These are phyloP conservation scores for Meandrina meandrites DNA, from an alignment of 92 coral and sea anemone species.

Conservation along the genomic window DNA sequence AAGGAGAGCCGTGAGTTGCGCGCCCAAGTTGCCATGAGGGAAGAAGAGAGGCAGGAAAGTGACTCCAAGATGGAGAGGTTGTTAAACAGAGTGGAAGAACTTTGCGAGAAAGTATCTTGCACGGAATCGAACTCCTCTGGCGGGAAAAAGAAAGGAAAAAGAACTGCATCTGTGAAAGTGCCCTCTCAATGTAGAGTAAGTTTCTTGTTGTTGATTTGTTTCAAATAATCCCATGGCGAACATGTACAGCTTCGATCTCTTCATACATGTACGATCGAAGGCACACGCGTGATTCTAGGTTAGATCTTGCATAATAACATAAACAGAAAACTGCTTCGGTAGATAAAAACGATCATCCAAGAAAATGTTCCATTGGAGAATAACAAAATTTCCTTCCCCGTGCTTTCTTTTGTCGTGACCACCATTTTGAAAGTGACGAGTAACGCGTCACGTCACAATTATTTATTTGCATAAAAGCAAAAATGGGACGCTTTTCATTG, in stretches of 20 bases:
- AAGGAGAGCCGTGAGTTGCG: slow-evolving; percentile 26
- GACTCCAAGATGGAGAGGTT: slow-evolving; percentile 17
- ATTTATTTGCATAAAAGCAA: not conserved
- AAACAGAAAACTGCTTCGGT: no score
- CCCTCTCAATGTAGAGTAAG: slow-evolving; percentile 5
- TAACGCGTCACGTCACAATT: not conserved
- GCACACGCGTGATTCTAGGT: no score
- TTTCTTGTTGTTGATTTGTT: not conserved
- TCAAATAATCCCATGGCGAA: no score
- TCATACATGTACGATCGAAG: no score
- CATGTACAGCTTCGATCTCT: no score
- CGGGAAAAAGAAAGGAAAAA: not conserved
- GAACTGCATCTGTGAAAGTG: not conserved
- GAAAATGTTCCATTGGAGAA: not conserved
- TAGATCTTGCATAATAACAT: no score
- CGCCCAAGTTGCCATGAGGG: not conserved
- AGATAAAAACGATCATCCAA: no score
- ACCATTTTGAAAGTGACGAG: not conserved
- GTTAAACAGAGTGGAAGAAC: slow-evolving; percentile 7
- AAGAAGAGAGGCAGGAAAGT: not conserved
- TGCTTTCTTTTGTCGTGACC: not conserved
- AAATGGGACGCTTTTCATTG: not conserved
- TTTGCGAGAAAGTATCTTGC: not conserved
- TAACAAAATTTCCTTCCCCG: not conserved
- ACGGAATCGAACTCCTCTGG: not conserved